Evolutionary conservation across 2,797 vertebrate species (phyloP), one percentile per base, ranked within the genome.

Genomic region (Denticeps clupeoides): DNA sequence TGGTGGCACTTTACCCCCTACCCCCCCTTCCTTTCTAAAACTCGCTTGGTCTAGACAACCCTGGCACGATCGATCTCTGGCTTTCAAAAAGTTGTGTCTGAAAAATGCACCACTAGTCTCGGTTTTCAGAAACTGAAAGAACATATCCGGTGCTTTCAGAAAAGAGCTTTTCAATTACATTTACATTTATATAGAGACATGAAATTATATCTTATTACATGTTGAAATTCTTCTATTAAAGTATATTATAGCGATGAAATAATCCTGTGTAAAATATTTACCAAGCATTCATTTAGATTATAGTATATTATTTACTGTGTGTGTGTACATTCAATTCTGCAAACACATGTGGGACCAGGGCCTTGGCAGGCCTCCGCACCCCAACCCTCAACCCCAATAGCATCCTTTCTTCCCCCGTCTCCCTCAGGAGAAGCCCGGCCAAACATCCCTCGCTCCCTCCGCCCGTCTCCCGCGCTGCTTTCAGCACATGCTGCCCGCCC

Each of bases 21-120:
- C n/a, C 47, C 51, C 66, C 55, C 35, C 41, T 25, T 23, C 9
- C 45, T 24, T 46, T 65, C 43, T 56, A 60, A 59, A 56, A 59
- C 54, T 64, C 40, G 62, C 67, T 68, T 48, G 56, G 73, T 75
- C 73, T 73, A 75, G 73, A 78, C 67, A 47, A 53, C n/a, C n/a
- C n/a, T 59, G 47, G 18, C 54, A 67, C 60, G 60, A 65, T 48
- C 15, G n/a, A 15, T 18, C 3, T 16, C 8, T 28, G 27, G 4
- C 3, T 28, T n/a, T n/a, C n/a, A 9, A 28, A 28, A 9, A 27
- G 28, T 28, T 10, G 28, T 9, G 3, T 10, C 28, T 3, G 2
- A 28, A 4, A 11, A 27, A 10, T 66, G 54, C 49, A 63, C 45
- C 40, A 45, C 63, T 54, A 63, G 52, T 55, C 5, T 51, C 56